These are phyloP conservation scores for Clusia tigrina DNA, from an alignment of 2,888 invertebrate genomes.

Conservation along the genomic window DNA sequence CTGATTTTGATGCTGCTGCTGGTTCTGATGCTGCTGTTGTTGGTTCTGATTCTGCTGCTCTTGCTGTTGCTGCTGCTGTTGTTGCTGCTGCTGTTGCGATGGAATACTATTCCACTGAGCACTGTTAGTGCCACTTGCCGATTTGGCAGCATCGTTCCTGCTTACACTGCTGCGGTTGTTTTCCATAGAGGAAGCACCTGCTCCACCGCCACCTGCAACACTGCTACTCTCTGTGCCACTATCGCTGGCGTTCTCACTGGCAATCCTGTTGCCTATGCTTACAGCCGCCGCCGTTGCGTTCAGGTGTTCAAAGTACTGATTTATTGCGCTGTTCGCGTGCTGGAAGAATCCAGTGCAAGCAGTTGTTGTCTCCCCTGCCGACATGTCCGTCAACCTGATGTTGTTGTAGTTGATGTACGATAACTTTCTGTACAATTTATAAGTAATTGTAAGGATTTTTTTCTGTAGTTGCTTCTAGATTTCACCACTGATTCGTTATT, in stretches of 20 bases:
- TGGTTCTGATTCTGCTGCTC: conserved; percentile 54
- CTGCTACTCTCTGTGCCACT: conserved; percentile 33
- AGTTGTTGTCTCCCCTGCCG: conserved; percentile 45
- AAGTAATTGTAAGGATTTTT: not conserved
- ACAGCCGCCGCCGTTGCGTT: conserved; percentile 53
- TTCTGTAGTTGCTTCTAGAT: too few relatives aligned
- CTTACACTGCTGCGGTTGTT: conserved; percentile 48
- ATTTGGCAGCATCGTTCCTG: conserved; percentile 47
- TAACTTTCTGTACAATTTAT: not conserved
- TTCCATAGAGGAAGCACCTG: conserved; percentile 38
- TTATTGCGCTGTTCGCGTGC: conserved; percentile 52
- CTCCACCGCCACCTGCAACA: too few relatives aligned
- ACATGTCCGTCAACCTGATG: conserved; percentile 38
- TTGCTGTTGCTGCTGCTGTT: conserved; percentile 39
- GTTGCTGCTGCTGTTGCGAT: conserved; percentile 37
- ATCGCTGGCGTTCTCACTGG: conserved; percentile 30
- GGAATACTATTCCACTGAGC: conserved; percentile 39
- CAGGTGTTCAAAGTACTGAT: conserved; percentile 59
- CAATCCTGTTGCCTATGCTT: conserved; percentile 38
- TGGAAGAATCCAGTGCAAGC: conserved; percentile 59
- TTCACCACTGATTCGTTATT: not conserved
- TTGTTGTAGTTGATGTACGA: not conserved
- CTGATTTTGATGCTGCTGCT: conserved; percentile 44
- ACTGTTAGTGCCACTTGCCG: conserved; percentile 30
- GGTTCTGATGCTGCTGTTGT: conserved; percentile 45